Base-by-base conservation (phyloP, 1,140 invertebrate genomes). In the Drosophila simulans region DNA sequence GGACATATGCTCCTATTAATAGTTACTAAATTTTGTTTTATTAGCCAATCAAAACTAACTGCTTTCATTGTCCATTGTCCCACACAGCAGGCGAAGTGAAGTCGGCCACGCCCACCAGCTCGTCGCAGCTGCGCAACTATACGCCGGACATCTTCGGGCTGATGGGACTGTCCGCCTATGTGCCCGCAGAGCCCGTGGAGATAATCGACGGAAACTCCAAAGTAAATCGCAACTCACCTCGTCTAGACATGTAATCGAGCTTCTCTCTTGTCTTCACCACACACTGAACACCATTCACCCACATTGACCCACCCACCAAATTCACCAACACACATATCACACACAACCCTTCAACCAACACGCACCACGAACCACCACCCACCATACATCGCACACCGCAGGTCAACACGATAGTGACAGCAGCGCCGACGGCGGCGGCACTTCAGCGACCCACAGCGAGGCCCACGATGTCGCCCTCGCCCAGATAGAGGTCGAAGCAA, bases 151-250 rank as follows among this genome's bases (percentile, higher is more conserved):
- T 93, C 12, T 93, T 93, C 56, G 93, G 93, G 8, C 71, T 93
- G 15, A 93, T 92, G 91, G 93, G 92, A 57, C 53, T 93, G 15
- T 92, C 93, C 25, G 79, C 92, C 0, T 93, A 92, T 63, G 93
- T 92, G 42, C 92, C 93, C 5, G 88, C 92, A 5, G 80, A 91
- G 45, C 92, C 92, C 2, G 92, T 93, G 56, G 91, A 93, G 69
- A 94, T 93, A 13, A 91, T 93, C 52, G 78, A 92, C 56, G 94
- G 94, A 40, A 93, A 94, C 89, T 94, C 94, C 46, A 94, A 93
- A 93, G 94, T 94, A 93, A 86, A 91, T 73, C 77, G 77, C 57
- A 72, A 90, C 11, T 46, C 48, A 46, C 48, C 58, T 46, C 53
- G 55, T 17, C n/a, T 48, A 55, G 66, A 89, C 45, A 80, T 72